phyloP scores from a whole-genome alignment of 23 tunicate genomes.

The Pegea sp. region DNA sequence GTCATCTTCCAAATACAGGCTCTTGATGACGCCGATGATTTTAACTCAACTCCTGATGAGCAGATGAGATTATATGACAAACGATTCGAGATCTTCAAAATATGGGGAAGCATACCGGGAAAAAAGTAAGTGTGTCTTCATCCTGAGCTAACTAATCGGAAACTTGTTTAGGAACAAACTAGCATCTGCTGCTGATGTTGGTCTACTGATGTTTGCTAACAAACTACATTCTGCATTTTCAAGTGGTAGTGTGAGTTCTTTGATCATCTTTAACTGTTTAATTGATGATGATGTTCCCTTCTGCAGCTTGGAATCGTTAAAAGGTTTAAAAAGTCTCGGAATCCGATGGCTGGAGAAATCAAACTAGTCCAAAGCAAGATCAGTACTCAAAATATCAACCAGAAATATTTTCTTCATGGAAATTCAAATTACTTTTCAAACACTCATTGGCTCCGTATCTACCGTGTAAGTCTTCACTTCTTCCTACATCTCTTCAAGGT shows the following conservation, averaged over 20 bases:
- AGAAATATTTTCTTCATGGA: no score
- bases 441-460: constrained; percentile 5
- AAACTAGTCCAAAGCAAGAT: no score
- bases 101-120: no score
- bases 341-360: no score
- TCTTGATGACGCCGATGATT: constrained; percentile 42
- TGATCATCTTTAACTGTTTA: neutral
- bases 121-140: constrained; percentile 4
- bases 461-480: no score
- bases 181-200: constrained; percentile 29
- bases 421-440: neutral
- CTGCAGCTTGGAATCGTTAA: no score
- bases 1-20: no score
- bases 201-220: constrained; percentile 42
- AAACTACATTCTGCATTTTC: constrained; percentile 19
- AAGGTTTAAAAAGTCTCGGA: no score
- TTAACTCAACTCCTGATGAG: constrained; percentile 28
- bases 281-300: no score
- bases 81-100: constrained; percentile 18
- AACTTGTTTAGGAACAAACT: constrained; percentile 9
- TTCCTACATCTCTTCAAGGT: no score
- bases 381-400: no score
- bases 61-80: constrained; percentile 36
- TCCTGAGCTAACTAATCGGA: neutral
- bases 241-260: constrained; percentile 20